Evolutionary conservation across 2,888 invertebrate genomes (phyloP).

Genomic region (Harmothoe impar): DNA sequence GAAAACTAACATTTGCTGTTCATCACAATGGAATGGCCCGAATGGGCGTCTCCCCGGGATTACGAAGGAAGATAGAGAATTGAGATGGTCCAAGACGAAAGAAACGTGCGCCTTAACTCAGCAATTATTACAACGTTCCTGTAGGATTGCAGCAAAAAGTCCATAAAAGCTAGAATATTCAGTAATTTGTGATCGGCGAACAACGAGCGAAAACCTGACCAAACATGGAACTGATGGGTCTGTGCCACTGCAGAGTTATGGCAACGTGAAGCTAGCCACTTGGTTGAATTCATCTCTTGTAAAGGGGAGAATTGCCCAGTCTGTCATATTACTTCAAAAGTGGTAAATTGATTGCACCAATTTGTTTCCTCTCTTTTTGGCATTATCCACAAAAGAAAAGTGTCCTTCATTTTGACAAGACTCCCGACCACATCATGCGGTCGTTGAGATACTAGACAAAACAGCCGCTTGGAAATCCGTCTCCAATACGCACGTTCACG

Average conservation of each 20-base stretch:
- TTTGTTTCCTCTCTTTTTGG: too few relatives aligned
- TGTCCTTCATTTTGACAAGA: neutral
- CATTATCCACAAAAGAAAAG: too few relatives aligned
- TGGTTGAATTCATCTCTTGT: neutral
- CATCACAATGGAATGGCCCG: conserved; percentile 49
- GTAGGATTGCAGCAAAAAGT: conserved; percentile 24
- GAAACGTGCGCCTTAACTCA: conserved; percentile 39
- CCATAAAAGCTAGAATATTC: conserved; percentile 9
- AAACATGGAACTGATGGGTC: conserved; percentile 47
- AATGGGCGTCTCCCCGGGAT: conserved; percentile 7
- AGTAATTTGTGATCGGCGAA: conserved; percentile 11
- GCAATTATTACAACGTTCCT: conserved; percentile 40
- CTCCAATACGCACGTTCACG: neutral
- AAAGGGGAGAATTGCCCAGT: too few relatives aligned
- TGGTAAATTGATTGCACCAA: too few relatives aligned
- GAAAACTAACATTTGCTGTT: neutral
- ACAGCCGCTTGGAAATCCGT: neutral
- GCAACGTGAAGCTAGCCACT: neutral
- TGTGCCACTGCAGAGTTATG: neutral
- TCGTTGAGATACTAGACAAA: neutral
- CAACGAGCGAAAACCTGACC: conserved; percentile 35
- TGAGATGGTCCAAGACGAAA: conserved; percentile 30
- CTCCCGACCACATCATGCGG: neutral
- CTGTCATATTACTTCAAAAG: too few relatives aligned
- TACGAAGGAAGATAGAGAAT: neutral